Evolutionary conservation across 2,113 vertebrate species (phyloP), one percentile per base, ranked within the genome.

Genomic region (Leptobrachium ailaonicum): DNA sequence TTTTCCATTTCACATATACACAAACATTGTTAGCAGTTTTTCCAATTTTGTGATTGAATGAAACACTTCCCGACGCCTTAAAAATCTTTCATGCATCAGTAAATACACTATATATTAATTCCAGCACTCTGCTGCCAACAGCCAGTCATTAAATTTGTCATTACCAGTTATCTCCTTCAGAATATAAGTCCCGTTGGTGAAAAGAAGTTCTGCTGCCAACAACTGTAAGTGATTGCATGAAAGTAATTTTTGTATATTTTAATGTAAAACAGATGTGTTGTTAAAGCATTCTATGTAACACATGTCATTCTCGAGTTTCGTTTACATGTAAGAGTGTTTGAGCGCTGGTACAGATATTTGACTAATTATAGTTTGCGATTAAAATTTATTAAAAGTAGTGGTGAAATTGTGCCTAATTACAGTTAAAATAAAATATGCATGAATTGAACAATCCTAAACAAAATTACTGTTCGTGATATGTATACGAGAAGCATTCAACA

Each of bases 141-240:
- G 56, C 41, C 56, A 70, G 76, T 70, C 41, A 70, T 70, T 60
- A 70, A 62, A 58, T 10, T 60, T 60, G 76, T 77, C 66, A 77
- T 70, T 77, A 62, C 66, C 66, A 69, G 75, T 77, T 77, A 77
- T 76, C 74, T 76, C 47, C 74, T 41, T 43, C 2, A 43, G 66
- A 60, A 77, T 69, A 58, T 77, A 9, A 77, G 66, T 77, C 75
- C 58, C 75, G n/a, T 69, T 68, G 75, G 66, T 77, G 75, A 77
- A 77, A 69, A 77, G 10, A 60, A 20, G 41, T 58, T 77, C 41
- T 58, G 44, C 66, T 77, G 66, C 75, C 66, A 77, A 60, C 53
- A 8, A 32, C 6, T 45, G 53, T 12, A 54, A 69, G 13, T 40
- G 66, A 77, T 77, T 50, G 50, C 8, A 41, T 60, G 41, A 56